Evolutionary conservation across 2,888 invertebrate genomes (phyloP).

Genomic region (Andrena marginata): DNA sequence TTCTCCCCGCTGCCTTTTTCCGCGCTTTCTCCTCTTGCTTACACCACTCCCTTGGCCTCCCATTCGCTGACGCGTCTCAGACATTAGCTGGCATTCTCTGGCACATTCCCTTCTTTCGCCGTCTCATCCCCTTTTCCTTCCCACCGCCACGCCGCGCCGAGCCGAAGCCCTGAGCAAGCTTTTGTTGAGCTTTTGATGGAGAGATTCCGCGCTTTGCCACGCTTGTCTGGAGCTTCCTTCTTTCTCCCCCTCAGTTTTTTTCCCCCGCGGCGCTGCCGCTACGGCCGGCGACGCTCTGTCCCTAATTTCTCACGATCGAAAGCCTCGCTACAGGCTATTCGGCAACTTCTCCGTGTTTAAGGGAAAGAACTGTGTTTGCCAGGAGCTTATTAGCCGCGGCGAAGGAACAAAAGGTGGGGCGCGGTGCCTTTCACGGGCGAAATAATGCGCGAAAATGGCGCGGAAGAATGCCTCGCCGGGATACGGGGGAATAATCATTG

Average conservation of each 20-base stretch:
- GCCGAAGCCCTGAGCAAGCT: constrained; percentile 71
- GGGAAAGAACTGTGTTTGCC: constrained; percentile 27
- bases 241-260: constrained; percentile 13
- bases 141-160: constrained; percentile 47
- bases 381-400: neutral
- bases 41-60: constrained; percentile 35
- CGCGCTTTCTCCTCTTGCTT: constrained; percentile 36
- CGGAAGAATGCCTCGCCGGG: neutral
- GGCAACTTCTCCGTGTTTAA: constrained; percentile 49
- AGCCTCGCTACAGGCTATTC: constrained; percentile 49
- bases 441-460: neutral
- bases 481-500: constrained; percentile 12
- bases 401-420: neutral
- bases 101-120: constrained; percentile 48
- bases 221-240: constrained; percentile 68
- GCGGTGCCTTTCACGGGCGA: neutral
- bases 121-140: constrained; percentile 50
- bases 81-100: constrained; percentile 74
- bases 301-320: constrained; percentile 71
- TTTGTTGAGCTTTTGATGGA: constrained; percentile 77
- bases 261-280: constrained; percentile 1
- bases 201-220: constrained; percentile 74
- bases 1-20: constrained; percentile 32
- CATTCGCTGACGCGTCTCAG: constrained; percentile 69
- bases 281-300: constrained; percentile 58